A percentile compares a stretch with the other conserved stretches of the same genome.
Conservation (phyloP, 2,113 vertebrate genomes). For the Myrmophylax atrothorax region DNA sequence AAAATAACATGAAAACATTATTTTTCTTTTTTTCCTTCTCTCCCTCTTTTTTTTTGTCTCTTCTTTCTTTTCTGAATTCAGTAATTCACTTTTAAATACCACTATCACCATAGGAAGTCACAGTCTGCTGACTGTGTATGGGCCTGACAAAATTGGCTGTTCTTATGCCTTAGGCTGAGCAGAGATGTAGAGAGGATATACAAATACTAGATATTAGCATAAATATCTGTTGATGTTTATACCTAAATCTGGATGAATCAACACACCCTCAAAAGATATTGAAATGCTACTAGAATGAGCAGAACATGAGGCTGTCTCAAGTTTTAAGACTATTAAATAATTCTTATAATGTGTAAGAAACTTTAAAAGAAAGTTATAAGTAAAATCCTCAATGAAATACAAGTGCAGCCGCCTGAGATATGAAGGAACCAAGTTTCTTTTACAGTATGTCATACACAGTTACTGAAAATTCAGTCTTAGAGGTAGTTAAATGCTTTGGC, state of each 20-base stretch:
- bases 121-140: neutral
- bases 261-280: neutral
- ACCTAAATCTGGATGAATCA: neutral
- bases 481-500: neutral
- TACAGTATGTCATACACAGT: neutral
- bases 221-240: neutral
- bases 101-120: neutral
- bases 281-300: neutral
- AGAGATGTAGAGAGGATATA: neutral
- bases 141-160: neutral
- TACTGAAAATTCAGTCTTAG: neutral
- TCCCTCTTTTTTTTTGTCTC: fast-evolving
- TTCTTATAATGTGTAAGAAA: neutral
- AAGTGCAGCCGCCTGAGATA: neutral
- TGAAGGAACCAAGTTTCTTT: neutral
- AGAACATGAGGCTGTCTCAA: neutral
- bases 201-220: neutral
- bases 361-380: neutral
- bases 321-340: neutral
- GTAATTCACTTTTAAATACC: neutral
- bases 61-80: neutral
- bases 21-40: fast-evolving
- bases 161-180: neutral
- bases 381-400: neutral
- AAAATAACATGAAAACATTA: neutral